These are phyloP conservation scores for Uria lomvia DNA, from an alignment of 2,113 vertebrate genomes.

Conservation along the genomic window DNA sequence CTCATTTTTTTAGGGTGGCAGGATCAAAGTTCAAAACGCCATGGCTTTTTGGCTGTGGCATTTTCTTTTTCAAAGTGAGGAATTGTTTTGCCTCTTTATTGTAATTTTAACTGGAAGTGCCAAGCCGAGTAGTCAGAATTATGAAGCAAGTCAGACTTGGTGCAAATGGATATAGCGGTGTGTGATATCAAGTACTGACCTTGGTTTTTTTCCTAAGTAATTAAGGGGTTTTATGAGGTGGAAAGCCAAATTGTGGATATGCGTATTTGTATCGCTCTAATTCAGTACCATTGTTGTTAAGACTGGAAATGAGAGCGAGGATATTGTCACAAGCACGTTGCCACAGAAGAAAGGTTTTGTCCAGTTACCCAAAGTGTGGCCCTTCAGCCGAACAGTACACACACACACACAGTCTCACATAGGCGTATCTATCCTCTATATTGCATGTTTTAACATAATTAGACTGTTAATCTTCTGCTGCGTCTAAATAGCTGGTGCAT, in stretches of 20 bases:
- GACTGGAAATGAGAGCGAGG: background rate
- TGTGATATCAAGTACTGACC: background rate
- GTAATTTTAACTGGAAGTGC: background rate
- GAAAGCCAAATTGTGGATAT: background rate
- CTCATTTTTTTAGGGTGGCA: background rate
- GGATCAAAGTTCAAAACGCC: background rate
- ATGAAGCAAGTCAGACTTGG: background rate
- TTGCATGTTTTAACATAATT: background rate
- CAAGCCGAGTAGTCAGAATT: background rate
- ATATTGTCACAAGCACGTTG: background rate
- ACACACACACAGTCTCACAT: no score
- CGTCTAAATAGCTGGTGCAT: background rate
- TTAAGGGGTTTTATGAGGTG: background rate
- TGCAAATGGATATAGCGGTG: background rate
- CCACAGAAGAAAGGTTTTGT: background rate
- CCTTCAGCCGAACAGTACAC: background rate
- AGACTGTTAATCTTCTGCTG: background rate
- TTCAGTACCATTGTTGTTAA: background rate
- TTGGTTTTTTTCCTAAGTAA: background rate
- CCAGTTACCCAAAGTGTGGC: background rate
- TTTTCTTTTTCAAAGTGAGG: background rate
- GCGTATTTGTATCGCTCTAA: background rate
- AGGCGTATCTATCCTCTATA: fast-evolving
- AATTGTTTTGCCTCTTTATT: background rate
- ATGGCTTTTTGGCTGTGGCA: background rate